Base-by-base conservation (phyloP, 2,888 invertebrate genomes). In the Acrocyrtus sp. region DNA sequence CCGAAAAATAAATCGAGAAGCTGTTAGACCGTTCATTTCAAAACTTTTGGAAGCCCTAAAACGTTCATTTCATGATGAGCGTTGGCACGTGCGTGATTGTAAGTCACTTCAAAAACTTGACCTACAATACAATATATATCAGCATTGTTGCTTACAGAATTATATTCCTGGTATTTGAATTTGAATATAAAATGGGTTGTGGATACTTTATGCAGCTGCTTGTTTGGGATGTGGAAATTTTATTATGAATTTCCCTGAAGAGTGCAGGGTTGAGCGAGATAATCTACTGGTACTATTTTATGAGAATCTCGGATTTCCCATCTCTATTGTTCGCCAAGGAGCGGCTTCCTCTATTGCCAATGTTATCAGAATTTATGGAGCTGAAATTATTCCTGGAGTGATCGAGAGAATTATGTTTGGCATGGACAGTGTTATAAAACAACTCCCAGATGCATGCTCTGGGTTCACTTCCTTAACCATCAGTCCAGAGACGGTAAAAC, bases 1-100 rank as follows among this genome's bases (percentile, higher is more conserved):
- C 10, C 82, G 84, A 1, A 88, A 88, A 80, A 82, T 85, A 19
- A 80, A 83, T 19, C 76, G 78, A 6, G 79, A 81, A n/a, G 82
- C 83, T 27, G 84, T 87, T 2, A 80, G 83, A 41, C 85, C 86
- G 0, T 82, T 84, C 78, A 85, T 87, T n/a, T 78, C 82, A 22
- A 77, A 75, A 27, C 82, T 88, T 6, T 80, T 87, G 47, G 83
- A 84, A 54, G 85, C 87, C 1, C 82, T 88, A 15, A 78, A 86
- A 19, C 81, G 83, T 1, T 87, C 87, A 78, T 87, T 88, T 80
- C 83, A 84, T 77, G 87, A 88, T 83, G 86, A 87, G 60, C 87
- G 86, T 79, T 88, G 88, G 88, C 87, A 87, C 66, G 88, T 88
- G 17, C 81, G 88, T 80, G 88, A 88, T 83, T 86, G 87, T 87